phyloP scores from a whole-genome alignment of 2,113 vertebrate species.

The Cyprinus carpio region DNA sequence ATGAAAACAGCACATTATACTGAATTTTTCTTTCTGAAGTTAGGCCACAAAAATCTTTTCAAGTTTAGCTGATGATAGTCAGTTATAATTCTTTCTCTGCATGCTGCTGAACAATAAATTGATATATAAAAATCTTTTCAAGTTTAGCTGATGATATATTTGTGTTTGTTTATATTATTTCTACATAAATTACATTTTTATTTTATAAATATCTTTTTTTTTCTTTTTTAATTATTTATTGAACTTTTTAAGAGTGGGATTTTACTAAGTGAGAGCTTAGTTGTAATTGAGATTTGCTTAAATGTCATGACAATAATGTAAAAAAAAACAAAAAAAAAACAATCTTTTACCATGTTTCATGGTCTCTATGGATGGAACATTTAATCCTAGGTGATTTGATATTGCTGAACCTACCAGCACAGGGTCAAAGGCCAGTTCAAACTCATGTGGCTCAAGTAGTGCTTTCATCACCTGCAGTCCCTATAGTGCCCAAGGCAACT shows the following conservation, averaged over 20 bases:
- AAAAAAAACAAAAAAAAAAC: not conserved
- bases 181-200: no score
- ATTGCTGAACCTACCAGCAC: not conserved
- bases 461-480: slow-evolving; percentile 51
- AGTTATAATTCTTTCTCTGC: not conserved
- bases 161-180: no score
- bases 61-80: not conserved
- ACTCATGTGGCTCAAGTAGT: slow-evolving; percentile 41
- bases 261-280: not conserved
- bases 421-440: slow-evolving; percentile 52
- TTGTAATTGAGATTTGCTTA: not conserved
- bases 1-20: slow-evolving; percentile 30
- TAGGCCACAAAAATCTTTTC: slow-evolving; percentile 11
- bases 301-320: not conserved
- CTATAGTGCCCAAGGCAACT: slow-evolving; percentile 48
- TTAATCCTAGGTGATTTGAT: slow-evolving; percentile 6
- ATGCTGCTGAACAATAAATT: not conserved
- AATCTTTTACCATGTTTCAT: not conserved
- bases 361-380: not conserved
- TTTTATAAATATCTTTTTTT: no score
- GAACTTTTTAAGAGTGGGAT: not conserved
- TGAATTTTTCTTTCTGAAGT: slow-evolving; percentile 30
- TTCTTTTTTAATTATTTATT: no score
- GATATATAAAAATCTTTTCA: no score
- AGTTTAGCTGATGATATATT: no score